Conservation (phyloP, 1,140 invertebrate genomes). For the Orius laevigatus region DNA sequence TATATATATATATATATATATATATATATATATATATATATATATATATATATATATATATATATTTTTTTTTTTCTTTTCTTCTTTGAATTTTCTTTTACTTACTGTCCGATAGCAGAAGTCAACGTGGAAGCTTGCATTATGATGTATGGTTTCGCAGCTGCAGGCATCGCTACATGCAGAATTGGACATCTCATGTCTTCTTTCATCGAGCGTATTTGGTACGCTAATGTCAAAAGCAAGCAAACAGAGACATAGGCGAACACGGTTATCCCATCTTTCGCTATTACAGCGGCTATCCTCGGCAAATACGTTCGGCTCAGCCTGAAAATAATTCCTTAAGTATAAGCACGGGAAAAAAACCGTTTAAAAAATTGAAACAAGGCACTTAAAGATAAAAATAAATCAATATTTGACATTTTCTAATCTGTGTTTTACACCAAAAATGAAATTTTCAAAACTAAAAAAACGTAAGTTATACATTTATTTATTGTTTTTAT, state of each 20-base stretch:
- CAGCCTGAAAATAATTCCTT: too few relatives aligned
- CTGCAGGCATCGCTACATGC: conserved; percentile 26
- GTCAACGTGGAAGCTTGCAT: conserved; percentile 24
- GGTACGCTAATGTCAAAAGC: conserved; percentile 27
- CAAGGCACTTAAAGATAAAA: background rate
- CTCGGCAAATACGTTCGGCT: conserved; percentile 21
- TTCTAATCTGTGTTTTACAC: background rate
- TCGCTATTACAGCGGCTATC: conserved; percentile 21
- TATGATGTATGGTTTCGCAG: conserved; percentile 30
- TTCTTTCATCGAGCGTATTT: conserved; percentile 23
- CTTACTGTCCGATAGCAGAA: conserved; percentile 15
- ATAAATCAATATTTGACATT: background rate
- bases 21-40: too few relatives aligned
- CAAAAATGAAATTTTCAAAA: background rate
- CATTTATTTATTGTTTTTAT: too few relatives aligned
- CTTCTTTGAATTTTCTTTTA: too few relatives aligned
- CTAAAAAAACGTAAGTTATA: background rate
- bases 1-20: too few relatives aligned
- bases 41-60: too few relatives aligned
- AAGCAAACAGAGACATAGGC: conserved; percentile 28
- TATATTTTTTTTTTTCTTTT: too few relatives aligned
- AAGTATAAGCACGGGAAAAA: too few relatives aligned
- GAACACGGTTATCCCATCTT: conserved; percentile 27
- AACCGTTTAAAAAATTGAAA: too few relatives aligned
- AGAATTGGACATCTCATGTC: conserved; percentile 25